A percentile compares a stretch with the other conserved stretches of the same genome.
Conservation (phyloP, 2,113 vertebrate species). For the Seriola rivoliana region DNA sequence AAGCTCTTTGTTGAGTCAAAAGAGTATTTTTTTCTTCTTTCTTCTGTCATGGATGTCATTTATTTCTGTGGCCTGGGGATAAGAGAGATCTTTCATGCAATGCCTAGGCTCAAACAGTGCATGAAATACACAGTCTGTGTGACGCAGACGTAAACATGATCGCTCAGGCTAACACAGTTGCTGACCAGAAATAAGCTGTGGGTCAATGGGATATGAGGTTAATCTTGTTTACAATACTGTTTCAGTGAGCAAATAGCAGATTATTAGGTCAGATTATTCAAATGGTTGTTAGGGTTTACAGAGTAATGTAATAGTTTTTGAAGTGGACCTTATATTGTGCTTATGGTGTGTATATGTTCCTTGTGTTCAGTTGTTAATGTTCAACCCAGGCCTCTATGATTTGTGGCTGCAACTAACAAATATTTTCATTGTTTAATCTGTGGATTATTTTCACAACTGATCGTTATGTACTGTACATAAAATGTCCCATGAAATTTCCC, state of each 20-base stretch:
- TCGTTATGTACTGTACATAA: neutral
- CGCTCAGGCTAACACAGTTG: neutral
- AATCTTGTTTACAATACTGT: neutral
- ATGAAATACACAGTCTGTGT: conserved; percentile 31
- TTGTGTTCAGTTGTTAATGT: no score
- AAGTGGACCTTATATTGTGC: neutral
- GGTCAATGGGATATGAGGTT: conserved; percentile 28
- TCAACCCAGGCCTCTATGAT: no score
- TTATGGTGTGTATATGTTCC: no score
- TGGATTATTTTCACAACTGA: no score
- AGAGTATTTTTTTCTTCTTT: conserved; percentile 16
- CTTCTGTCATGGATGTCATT: conserved; percentile 38
- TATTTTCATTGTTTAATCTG: no score
- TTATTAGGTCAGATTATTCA: neutral
- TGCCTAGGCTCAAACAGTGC: conserved; percentile 13
- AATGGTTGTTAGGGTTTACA: neutral
- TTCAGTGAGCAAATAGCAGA: neutral
- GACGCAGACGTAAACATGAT: conserved; percentile 34
- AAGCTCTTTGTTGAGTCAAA: conserved; percentile 51
- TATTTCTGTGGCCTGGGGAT: conserved; percentile 32
- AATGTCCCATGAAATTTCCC: neutral
- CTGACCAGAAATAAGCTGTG: conserved; percentile 18
- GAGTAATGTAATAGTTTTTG: neutral
- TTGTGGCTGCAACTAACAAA: no score
- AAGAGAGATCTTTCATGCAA: conserved; percentile 9